Conservation (phyloP, 2,113 vertebrate species). For the Lonchura striata region DNA sequence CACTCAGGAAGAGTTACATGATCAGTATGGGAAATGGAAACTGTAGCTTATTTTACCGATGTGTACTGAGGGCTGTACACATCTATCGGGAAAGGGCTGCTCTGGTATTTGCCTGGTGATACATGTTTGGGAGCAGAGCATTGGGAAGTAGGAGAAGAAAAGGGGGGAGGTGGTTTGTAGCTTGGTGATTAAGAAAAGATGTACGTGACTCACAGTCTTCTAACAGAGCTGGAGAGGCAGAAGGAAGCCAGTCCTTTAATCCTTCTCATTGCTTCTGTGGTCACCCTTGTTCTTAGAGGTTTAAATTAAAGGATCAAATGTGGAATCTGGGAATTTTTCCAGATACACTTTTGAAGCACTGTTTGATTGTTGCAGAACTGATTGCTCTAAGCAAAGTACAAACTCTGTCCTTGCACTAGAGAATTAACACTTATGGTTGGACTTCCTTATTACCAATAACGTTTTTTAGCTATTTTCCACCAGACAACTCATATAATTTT, state of each 20-base stretch:
- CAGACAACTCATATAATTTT: background rate
- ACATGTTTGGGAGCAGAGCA: background rate
- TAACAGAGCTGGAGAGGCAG: background rate
- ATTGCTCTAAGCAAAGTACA: background rate
- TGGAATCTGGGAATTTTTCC: background rate
- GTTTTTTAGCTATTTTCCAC: background rate
- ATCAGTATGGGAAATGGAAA: background rate
- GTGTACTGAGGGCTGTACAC: background rate
- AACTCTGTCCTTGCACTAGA: background rate
- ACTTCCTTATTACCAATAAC: background rate
- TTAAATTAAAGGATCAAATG: background rate
- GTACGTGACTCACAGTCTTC: background rate
- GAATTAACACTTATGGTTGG: background rate
- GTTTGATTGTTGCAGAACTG: background rate
- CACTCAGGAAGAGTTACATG: background rate
- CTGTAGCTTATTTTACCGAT: background rate
- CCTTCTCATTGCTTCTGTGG: background rate
- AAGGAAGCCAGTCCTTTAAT: background rate
- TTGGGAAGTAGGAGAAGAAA: background rate
- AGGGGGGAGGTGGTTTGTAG: background rate
- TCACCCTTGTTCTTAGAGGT: background rate
- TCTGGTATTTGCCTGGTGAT: background rate
- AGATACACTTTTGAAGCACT: background rate
- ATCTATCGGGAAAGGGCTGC: background rate
- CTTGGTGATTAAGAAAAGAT: background rate